phyloP scores from a whole-genome alignment of 2,888 invertebrate genomes.

The Acanthosepion esculentum region DNA sequence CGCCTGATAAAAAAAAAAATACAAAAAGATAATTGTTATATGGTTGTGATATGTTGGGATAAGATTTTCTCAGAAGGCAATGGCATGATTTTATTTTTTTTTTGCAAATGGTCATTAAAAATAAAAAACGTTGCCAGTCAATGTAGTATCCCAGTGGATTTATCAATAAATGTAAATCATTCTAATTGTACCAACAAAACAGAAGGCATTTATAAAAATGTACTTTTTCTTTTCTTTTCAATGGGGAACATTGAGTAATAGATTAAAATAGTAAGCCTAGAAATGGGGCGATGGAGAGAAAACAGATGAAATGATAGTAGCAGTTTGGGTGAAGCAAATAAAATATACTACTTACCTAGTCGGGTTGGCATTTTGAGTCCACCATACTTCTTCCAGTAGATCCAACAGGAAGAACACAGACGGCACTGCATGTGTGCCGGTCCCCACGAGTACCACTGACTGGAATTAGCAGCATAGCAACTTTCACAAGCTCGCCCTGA shows the following conservation, averaged over 20 bases:
- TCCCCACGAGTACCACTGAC: slow-evolving; percentile 98
- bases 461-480: slow-evolving; percentile 81
- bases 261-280: background rate
- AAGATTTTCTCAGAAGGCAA: background rate
- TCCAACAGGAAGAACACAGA: slow-evolving; percentile 95
- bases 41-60: background rate
- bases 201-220: background rate
- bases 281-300: background rate
- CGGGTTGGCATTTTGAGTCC: slow-evolving; percentile 84
- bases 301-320: background rate
- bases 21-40: background rate
- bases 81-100: no score
- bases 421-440: slow-evolving; percentile 93
- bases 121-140: background rate
- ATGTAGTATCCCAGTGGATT: no score
- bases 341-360: slow-evolving; percentile 59
- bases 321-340: background rate
- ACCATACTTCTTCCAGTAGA: slow-evolving; percentile 98
- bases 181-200: background rate
- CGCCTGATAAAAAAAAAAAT: background rate
- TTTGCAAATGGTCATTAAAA: background rate
- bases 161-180: background rate
- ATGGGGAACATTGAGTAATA: no score
- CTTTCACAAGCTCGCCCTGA: slow-evolving; percentile 88
- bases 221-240: background rate